Evolutionary conservation across 2,113 vertebrate genomes (phyloP), one percentile per base, ranked within the genome.

Genomic region (Melanerpes formicivorus): DNA sequence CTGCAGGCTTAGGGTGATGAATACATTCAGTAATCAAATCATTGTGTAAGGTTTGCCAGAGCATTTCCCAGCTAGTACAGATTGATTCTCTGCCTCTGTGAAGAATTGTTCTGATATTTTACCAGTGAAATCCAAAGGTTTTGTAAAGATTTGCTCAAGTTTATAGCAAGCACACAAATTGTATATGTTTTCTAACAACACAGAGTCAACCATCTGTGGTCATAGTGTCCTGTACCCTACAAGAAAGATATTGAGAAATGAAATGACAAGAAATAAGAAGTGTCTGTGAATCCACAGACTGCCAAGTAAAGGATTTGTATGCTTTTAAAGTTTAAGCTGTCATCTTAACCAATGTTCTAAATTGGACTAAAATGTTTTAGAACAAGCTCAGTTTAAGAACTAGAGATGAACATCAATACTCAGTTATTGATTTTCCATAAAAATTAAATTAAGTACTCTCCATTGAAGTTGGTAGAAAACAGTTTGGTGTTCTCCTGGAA

Each of bases 81-180:
- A 56, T 86, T 87, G 40, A 52, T 73, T 87, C 72, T 48, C 60
- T 77, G 60, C 55, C 70, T 91, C 84, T 84, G 71, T 81, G 79
- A 86, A 87, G 84, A 93, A 84, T 6, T 94, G 26, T 79, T 91
- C 42, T 92, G n/a, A 6, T 82, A 72, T 93, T 94, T 93, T 54
- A 55, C 85, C 50, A 50, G 15, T 52, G 59, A 93, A 94, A 55
- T 63, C 60, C 14, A 40, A 72, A 80, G 63, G 63, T 44, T 93
- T 90, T 87, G 29, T 37, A 59, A 85, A 90, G 63, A 34, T 44
- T 46, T 72, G 4, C 71, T 22, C 42, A 48, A 65, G 56, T 92
- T 88, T 70, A 40, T 92, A 93, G 84, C 27, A 94, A 72, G 72
- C 6, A 3, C 22, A 56, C 56, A 25, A 66, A 72, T 88, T 93